Base-by-base conservation (phyloP, 2,113 vertebrate species). In the Phrynosoma platyrhinos region DNA sequence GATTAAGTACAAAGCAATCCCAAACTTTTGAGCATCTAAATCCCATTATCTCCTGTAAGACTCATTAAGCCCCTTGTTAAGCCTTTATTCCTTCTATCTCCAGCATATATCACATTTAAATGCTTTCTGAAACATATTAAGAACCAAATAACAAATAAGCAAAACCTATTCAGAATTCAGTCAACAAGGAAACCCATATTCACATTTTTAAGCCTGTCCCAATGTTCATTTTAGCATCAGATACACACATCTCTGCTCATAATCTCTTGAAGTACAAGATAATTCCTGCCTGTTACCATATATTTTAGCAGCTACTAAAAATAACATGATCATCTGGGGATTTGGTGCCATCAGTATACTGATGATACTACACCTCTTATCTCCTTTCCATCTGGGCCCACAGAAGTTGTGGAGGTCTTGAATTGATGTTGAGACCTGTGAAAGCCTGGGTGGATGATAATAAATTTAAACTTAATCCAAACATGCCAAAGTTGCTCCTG, bases 81-180 rank as follows among this genome's bases (percentile, higher is more conserved):
- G 74, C 6, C 53, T 76, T 55, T 87, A 42, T 25, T 82, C 68
- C 53, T 77, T 14, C 86, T 75, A 30, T 25, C 12, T 32, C 36
- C 27, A 64, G 36, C 32, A 32, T 58, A 62, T 62, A 87, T 47
- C 20, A 25, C 79, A 8, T 80, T 74, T 32, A 62, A 47, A 3
- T 75, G 53, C 13, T 74, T 66, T 82, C 55, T 27, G 64, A 55
- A 82, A 52, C 58, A 76, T 25, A 18, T 12, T 27, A 88, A 82
- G 36, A 88, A 82, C 74, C 82, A 88, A 91, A 83, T 42, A 58
- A 86, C 75, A 71, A 83, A 81, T n/a, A 87, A 52, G 81, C 78
- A 76, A 83, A 86, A 71, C 69, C 68, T 62, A 83, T 91, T 53
- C 74, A 42, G 68, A 91, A 88, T 82, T 91, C 82, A 83, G 69